Evolutionary conservation across 2,888 invertebrate genomes (phyloP), one percentile per base, ranked within the genome.

Genomic region (Dicranocentrus wangi): DNA sequence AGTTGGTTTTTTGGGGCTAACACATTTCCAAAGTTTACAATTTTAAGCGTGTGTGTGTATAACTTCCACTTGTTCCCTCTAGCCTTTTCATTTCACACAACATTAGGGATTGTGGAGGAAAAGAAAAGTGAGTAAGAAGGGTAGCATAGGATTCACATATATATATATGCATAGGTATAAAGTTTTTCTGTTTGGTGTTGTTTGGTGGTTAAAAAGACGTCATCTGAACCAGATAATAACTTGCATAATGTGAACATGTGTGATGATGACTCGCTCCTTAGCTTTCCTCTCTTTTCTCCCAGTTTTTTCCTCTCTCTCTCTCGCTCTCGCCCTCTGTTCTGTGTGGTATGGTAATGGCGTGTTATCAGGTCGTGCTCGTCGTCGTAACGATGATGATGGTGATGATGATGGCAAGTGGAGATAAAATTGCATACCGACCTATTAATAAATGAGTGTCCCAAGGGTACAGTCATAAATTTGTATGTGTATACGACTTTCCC

Each of bases 401-500:
- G 82, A 83, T 83, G 82, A 81, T 82, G 81, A 79, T 80, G 68
- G 80, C 61, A 69, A 84, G 81, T 77, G 76, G 73, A 84, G 86
- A 85, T 85, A 84, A 85, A 85, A 87, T 85, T 84, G 85, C 83
- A 86, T 85, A 85, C 84, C 84, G 87, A 80, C 85, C 87, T 87
- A 87, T 87, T 87, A 87, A 87, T 87, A 87, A 87, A 87, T 87
- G 87, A 87, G 84, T 84, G 81, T 87, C 87, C 87, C 87, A 53
- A 61, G 84, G 85, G 86, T 73, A 78, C 76, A 81, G 83, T 82
- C 84, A 87, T 87, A 87, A 87, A 87, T 86, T 87, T 85, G 84
- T 84, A 80, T 69, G 69, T 55, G 80, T 61, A 39, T 69, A 73
- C 53, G 32, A 32, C 5, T n/a, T n/a, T n/a, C n/a, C 27, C 39